Evolutionary conservation across 2,888 invertebrate species (phyloP), one percentile per base, ranked within the genome.

Genomic region (Marronus borbonicus): DNA sequence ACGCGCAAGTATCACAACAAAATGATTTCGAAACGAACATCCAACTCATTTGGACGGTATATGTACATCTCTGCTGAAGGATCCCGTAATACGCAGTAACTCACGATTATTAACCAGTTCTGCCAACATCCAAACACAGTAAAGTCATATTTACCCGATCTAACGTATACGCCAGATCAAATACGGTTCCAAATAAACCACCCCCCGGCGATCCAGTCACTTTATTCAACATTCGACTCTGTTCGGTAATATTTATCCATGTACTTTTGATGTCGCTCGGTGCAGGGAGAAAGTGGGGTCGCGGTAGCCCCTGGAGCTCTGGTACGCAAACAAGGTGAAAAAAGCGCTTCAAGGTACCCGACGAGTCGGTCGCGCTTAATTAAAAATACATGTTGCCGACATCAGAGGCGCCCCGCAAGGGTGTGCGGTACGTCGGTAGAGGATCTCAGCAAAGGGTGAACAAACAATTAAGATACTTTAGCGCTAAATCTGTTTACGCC

Each of bases 381-480:
- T 72, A 72, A 72, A 72, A 72, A 72, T 72, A 72, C 72, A 72
- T 72, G 36, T n/a, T n/a, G 68, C 60, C 55, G 55, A 28, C 60
- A 28, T 60, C 20, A 20, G 55, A 55, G 55, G 60, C 60, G 60
- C 60, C 62, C 62, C 62, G 24, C 44, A 66, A 17, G 20, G 24
- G 68, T 4, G 50, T 14, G 50, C 10, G 50, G 50, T 20, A 28
- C 58, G 72, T 60, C 8, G 17, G 31, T 17, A 44, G 72, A 36
- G 72, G 72, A 39, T 68, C 68, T 31, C 49, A 31, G 64, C 52
- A 58, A 58, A 72, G 58, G 72, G 72, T 44, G 58, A 72, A 58
- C 58, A 72, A 72, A 72, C 72, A 72, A 72, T 72, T 72, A 72
- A 72, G 72, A 72, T 72, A 72, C 72, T 72, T 60, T 72, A 58